Evolutionary conservation across 2,888 invertebrate species (phyloP), one percentile per base, ranked within the genome.

Genomic region (Chymomyza procnemis): DNA sequence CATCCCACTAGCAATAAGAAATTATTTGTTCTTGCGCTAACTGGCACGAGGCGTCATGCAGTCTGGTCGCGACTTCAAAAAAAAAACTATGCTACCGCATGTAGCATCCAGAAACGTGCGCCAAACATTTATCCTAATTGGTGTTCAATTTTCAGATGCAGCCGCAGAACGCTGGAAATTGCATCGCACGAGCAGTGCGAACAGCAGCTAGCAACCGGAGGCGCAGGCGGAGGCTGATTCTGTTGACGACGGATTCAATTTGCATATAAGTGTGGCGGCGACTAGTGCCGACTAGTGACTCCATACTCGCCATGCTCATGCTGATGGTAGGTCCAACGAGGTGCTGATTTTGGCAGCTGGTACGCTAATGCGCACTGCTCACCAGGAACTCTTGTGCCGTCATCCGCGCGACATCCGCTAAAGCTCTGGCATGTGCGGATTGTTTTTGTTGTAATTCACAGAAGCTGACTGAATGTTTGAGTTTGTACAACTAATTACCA

Each of bases 111-210:
- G 72, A 80, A 80, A 72, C 76, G 75, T 77, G 77, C 78, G 83
- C 86, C 88, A 88, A 90, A 90, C 90, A 90, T 89, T 90, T 88
- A 88, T 88, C 89, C 90, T 90, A 90, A 90, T 90, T 90, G 90
- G 90, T 89, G 90, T 90, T 90, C 87, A 82, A 89, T 88, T 87
- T 88, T 87, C 88, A 73, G 60, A 75, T 73, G 66, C 60, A 34
- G 30, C 62, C 46, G 65, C 76, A 22, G 46, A 34, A 21, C 21
- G 41, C 58, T 26, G 22, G 14, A 21, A 58, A 26, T 52, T 21
- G n/a, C 22, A 56, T 19, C 56, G 14, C 19, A 58, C 50, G 26
- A 66, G 12, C 34, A 61, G 26, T 66, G 18, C 26, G 30, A 61
- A 64, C 14, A 47, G 54, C 14, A 47, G 54, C 9, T 41, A 34